Base-by-base conservation (phyloP, 37 sponge, comb jelly and placozoan species). In the Aphrocallistes beatrix region DNA sequence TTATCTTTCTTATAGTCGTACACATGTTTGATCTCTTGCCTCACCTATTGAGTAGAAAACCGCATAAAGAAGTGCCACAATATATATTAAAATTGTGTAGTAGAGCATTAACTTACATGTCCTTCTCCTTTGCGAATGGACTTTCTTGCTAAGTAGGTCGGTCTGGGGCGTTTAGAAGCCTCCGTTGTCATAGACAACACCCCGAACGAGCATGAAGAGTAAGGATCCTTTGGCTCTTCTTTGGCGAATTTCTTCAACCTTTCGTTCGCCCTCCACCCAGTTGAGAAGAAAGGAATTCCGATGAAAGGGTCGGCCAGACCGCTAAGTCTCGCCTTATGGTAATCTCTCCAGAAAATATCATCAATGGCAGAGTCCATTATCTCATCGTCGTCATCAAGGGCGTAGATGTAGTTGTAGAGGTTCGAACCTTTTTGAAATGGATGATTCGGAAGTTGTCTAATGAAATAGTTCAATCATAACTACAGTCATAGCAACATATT, bases 91-190 rank as follows among this genome's bases (percentile, higher is more conserved):
- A 42, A 42, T 42, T 13, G 13, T 42, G 6, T 42, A 42, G 45
- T 16, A 60, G n/a, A 13, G 21, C 28, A 60, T 25, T 60, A 60
- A 60, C 75, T 60, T 28, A 60, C 75, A 60, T 60, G 75, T 60
- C 75, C 75, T 60, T 60, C 75, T 60, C 75, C 75, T 28, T 60
- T 60, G 32, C 75, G 75, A 32, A 60, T 60, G n/a, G 75, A 60
- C 21, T 60, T 60, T 30, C 75, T 60, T 3, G 75, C 75, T 60
- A 60, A 13, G 75, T 60, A 60, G 17, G n/a, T 60, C 3, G 75
- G 75, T 60, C 75, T 60, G n/a, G 75, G 75, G 28, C 75, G 75
- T 13, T 60, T 60, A 28, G 28, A 60, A 13, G 75, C 10, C 34
- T 60, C 75, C 10, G 75, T 60, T 60, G 75, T 25, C 75, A 60